Conservation (phyloP, 1,140 invertebrate genomes). For the Macrotrachela quadricornifera region DNA sequence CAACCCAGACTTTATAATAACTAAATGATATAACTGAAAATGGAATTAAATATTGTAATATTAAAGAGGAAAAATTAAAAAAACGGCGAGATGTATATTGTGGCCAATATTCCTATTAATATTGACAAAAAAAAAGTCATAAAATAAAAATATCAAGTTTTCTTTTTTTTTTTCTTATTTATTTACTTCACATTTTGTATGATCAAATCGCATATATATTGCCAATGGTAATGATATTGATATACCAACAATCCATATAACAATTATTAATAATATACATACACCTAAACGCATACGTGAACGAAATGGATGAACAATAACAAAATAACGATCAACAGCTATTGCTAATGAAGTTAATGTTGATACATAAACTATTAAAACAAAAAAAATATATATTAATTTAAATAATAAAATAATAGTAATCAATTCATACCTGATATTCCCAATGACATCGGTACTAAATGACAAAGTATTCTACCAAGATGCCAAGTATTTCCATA, state of each 20-base stretch:
- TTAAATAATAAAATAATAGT: too few relatives aligned
- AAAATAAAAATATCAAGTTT: too few relatives aligned
- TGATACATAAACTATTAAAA: slow-evolving; percentile 58
- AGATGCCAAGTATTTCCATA: slow-evolving; percentile 64
- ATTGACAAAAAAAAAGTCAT: too few relatives aligned
- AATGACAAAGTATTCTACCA: slow-evolving; percentile 58
- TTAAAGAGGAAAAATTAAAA: slow-evolving; percentile 65
- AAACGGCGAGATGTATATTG: slow-evolving; percentile 40
- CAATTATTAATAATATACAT: slow-evolving; percentile 54
- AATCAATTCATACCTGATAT: slow-evolving; percentile 12
- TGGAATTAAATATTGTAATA: slow-evolving; percentile 78
- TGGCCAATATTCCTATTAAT: slow-evolving; percentile 73
- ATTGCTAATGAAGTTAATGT: slow-evolving; percentile 85
- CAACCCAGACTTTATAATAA: slow-evolving; percentile 70
- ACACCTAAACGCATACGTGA: slow-evolving; percentile 54
- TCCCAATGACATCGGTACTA: slow-evolving; percentile 67
- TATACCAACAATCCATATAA: slow-evolving; percentile 70
- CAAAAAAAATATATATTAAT: too few relatives aligned
- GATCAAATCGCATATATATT: slow-evolving; percentile 45
- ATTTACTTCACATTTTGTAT: not conserved
- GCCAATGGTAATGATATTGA: slow-evolving; percentile 73
- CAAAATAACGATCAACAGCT: slow-evolving; percentile 80
- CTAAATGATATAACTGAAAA: slow-evolving; percentile 79
- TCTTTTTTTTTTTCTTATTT: too few relatives aligned
- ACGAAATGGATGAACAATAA: slow-evolving; percentile 83